Evolutionary conservation across 2,113 vertebrate genomes (phyloP).

Genomic region (Strix aluco): DNA sequence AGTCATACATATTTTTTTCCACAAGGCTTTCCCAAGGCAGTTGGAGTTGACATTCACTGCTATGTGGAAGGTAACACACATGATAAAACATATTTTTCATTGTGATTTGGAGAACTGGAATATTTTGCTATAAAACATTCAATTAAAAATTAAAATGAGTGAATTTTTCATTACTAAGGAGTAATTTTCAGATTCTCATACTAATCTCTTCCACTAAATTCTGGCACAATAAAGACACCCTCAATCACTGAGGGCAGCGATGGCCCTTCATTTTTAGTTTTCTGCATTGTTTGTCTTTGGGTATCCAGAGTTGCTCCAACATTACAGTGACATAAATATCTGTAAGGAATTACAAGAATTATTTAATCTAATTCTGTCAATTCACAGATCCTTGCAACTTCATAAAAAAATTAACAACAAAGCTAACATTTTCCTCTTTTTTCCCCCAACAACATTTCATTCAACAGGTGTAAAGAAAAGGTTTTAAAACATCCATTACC

Average conservation of each 20-base stretch:
- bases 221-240: background rate
- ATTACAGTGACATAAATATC: background rate
- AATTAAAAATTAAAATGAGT: background rate
- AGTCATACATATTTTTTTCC: background rate
- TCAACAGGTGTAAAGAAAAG: background rate
- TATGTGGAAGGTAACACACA: background rate
- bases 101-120: background rate
- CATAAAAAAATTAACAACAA: background rate
- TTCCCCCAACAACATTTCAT: background rate
- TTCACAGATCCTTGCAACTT: background rate
- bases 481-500: slow-evolving; percentile 70
- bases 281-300: background rate
- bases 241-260: background rate
- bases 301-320: background rate
- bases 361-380: background rate
- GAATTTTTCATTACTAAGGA: background rate
- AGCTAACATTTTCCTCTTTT: background rate
- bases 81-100: background rate
- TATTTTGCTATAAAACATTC: background rate
- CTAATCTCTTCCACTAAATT: background rate
- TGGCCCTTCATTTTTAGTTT: background rate
- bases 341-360: background rate
- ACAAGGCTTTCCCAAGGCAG: background rate
- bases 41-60: background rate
- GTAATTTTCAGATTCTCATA: background rate